Percentiles rank a stretch among this genome's conserved stretches.
phyloP scores from a whole-genome alignment of 2,797 vertebrate genomes.

The Euthynnus affinis region DNA sequence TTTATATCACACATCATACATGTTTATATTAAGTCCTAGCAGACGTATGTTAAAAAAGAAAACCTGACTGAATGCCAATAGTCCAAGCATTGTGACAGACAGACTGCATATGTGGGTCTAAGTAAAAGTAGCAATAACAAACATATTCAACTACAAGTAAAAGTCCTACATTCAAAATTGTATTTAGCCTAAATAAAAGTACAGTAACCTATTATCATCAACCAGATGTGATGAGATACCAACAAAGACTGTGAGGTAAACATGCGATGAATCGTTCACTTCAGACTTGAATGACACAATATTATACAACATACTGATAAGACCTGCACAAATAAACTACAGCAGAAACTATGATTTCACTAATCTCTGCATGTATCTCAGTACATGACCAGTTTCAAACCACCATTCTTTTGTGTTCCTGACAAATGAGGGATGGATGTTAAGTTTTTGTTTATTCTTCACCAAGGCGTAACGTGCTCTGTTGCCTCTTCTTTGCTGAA shows the following conservation, averaged over 20 bases:
- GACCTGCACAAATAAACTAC: constrained; percentile 1
- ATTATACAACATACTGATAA: constrained; percentile 20
- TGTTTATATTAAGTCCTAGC: not conserved
- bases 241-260: constrained; percentile 17
- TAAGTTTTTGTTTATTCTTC: constrained; percentile 53
- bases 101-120: too few relatives aligned
- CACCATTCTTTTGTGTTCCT: constrained; percentile 45
- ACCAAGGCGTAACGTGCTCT: constrained; percentile 8
- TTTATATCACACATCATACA: too few relatives aligned
- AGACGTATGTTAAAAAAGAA: not conserved
- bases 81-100: too few relatives aligned
- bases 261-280: not conserved
- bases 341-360: constrained; percentile 2
- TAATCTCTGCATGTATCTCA: constrained; percentile 6
- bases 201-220: not conserved
- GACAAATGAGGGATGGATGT: constrained; percentile 31
- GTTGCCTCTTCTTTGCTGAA: constrained; percentile 46
- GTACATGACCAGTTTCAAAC: not conserved
- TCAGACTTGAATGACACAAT: constrained; percentile 6
- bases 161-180: too few relatives aligned
- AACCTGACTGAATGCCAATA: not conserved
- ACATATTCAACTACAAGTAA: too few relatives aligned
- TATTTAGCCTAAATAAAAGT: too few relatives aligned
- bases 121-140: not conserved
- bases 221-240: constrained; percentile 14